Evolutionary conservation across 2,113 vertebrate genomes (phyloP).

Genomic region (Tricholaema leucomelas): DNA sequence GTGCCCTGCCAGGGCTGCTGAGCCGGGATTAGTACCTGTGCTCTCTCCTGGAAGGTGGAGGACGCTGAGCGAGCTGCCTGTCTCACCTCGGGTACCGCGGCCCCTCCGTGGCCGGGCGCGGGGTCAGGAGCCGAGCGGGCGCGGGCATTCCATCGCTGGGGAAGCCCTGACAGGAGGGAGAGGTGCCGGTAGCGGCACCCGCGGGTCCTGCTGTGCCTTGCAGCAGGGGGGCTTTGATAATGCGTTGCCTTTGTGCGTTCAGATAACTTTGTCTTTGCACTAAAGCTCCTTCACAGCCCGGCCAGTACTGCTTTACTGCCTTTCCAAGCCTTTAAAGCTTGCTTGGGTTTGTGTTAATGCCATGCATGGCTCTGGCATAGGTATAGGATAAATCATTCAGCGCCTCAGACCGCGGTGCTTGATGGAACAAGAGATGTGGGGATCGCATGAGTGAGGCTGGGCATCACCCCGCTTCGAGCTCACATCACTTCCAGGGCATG

Average conservation of each 20-base stretch:
- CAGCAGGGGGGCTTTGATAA: neutral
- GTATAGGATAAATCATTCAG: accelerated
- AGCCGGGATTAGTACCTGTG: too few relatives aligned
- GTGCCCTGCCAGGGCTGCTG: neutral
- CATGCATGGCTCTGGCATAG: accelerated
- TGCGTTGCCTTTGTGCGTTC: accelerated
- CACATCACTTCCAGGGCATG: accelerated
- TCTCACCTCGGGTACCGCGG: neutral
- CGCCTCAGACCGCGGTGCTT: neutral
- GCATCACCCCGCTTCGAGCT: neutral
- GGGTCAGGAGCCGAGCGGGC: neutral
- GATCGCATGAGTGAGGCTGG: accelerated
- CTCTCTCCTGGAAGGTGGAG: neutral
- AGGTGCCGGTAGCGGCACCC: neutral
- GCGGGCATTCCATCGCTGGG: neutral
- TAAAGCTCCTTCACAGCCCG: accelerated
- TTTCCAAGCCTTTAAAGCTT: accelerated
- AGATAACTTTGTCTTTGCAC: accelerated
- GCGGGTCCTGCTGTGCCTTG: accelerated
- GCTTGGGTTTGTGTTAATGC: neutral
- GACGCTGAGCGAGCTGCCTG: accelerated
- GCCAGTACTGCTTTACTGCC: accelerated
- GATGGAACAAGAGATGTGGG: neutral
- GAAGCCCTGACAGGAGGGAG: too few relatives aligned
- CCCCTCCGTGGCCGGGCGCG: neutral